Percentiles rank a stretch among this genome's conserved stretches.
Evolutionary conservation across 2,888 invertebrate species (phyloP).

Genomic region (Pseudolycoriella hygida): DNA sequence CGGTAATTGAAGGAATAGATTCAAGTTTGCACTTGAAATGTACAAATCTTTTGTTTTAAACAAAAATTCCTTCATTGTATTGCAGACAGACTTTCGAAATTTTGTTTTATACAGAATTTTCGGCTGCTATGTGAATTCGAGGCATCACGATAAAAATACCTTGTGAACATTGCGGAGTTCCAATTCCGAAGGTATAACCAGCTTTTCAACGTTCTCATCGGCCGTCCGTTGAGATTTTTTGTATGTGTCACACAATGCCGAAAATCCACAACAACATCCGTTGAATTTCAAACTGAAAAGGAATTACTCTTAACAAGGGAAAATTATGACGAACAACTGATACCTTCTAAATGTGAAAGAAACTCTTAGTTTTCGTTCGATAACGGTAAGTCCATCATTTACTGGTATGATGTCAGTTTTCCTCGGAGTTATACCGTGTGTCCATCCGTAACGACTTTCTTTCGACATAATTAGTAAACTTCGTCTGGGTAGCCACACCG

Average conservation of each 20-base stretch:
- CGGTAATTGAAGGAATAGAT: not conserved
- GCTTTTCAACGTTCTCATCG: constrained; percentile 13
- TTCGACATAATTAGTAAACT: constrained; percentile 67
- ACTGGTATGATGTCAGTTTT: constrained; percentile 53
- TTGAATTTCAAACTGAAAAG: not conserved
- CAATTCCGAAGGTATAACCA: constrained; percentile 37
- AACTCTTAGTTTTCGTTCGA: constrained; percentile 38
- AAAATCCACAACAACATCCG: constrained; percentile 44
- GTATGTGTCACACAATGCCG: constrained; percentile 47
- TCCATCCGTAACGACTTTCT: constrained; percentile 68
- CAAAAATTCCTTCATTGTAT: too few species aligned
- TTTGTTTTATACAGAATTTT: too few species aligned
- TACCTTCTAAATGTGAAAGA: constrained; percentile 71
- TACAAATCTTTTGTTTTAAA: too few species aligned
- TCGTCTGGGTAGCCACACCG: constrained; percentile 46
- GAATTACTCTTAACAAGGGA: not conserved
- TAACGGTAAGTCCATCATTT: constrained; percentile 35
- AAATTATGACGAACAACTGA: constrained; percentile 16
- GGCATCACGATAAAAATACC: constrained; percentile 25
- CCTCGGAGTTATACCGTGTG: constrained; percentile 73
- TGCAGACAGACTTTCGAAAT: too few species aligned
- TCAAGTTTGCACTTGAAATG: too few species aligned
- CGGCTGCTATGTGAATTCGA: too few species aligned
- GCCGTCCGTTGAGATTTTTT: constrained; percentile 13
- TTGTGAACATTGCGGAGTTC: constrained; percentile 65